Conservation (phyloP, 2,797 vertebrate species). For the Falco novaeseelandiae region DNA sequence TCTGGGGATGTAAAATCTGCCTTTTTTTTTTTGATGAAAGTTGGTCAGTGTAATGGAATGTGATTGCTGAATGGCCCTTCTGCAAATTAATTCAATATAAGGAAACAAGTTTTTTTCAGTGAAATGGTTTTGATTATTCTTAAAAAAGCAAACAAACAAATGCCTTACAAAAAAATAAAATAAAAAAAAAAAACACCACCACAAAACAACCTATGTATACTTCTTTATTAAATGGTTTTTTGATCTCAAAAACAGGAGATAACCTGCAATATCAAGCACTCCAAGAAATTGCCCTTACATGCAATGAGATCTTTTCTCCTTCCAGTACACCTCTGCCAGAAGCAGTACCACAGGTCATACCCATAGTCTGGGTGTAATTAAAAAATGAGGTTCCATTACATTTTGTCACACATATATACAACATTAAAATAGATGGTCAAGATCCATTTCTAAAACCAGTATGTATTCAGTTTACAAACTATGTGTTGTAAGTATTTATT, state of each 20-base stretch:
- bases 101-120: neutral
- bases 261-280: neutral
- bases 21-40: no score
- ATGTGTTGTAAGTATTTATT: neutral
- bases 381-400: neutral
- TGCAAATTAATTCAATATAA: neutral
- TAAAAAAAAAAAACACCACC: accelerated
- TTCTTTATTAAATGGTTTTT: neutral
- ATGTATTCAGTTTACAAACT: neutral
- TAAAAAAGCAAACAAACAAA: neutral
- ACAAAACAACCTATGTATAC: neutral
- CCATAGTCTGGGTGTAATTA: neutral
- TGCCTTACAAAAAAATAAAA: neutral
- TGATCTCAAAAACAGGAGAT: neutral
- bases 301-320: neutral
- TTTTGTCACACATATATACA: neutral
- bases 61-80: neutral
- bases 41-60: neutral
- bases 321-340: neutral
- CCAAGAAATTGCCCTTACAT: neutral
- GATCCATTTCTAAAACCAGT: neutral
- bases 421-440: neutral
- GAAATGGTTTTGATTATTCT: neutral
- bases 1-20: neutral
- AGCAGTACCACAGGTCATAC: neutral